Evolutionary conservation across 2,797 vertebrate species (phyloP).

Genomic region (Sebastes reedi): DNA sequence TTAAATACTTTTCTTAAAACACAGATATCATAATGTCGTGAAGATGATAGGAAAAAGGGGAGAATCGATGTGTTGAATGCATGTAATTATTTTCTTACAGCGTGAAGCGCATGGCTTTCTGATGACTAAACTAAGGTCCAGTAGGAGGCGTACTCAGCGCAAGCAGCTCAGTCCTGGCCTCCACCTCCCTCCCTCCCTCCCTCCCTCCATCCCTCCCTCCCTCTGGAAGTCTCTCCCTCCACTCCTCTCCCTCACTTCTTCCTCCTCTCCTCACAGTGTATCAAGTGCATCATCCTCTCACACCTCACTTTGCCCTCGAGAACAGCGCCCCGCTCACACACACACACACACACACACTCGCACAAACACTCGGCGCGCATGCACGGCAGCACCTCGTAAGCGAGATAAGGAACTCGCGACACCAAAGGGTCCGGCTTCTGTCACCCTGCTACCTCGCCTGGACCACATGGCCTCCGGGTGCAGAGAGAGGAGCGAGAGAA

Average conservation of each 20-base stretch:
- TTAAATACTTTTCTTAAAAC: not conserved
- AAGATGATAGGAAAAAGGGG: not conserved
- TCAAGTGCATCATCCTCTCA: constrained; percentile 84
- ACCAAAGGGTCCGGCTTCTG: constrained; percentile 80
- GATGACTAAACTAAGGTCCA: constrained; percentile 55
- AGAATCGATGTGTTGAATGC: not conserved
- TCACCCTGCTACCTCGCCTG: constrained; percentile 73
- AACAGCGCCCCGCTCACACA: constrained; percentile 63
- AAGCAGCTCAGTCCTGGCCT: constrained; percentile 51
- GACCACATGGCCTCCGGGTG: constrained; percentile 72
- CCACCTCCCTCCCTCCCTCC: constrained; percentile 11
- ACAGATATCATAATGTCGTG: not conserved
- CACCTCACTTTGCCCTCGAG: constrained; percentile 84
- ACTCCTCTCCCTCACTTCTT: constrained; percentile 62
- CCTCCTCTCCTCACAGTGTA: constrained; percentile 77
- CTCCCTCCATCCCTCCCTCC: not conserved
- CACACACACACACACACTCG: constrained; percentile 26
- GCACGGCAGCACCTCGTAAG: constrained; percentile 70
- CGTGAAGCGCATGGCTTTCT: constrained; percentile 14
- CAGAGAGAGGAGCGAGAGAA: constrained; percentile 60
- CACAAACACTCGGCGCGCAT: constrained; percentile 39
- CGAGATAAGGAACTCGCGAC: constrained; percentile 75
- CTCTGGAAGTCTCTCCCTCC: constrained; percentile 55
- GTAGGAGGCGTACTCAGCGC: constrained; percentile 73
- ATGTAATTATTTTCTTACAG: not conserved